Evolutionary conservation across 2,888 invertebrate species (phyloP), one percentile per base, ranked within the genome.

Genomic region (Synanthedon myopaeformis): DNA sequence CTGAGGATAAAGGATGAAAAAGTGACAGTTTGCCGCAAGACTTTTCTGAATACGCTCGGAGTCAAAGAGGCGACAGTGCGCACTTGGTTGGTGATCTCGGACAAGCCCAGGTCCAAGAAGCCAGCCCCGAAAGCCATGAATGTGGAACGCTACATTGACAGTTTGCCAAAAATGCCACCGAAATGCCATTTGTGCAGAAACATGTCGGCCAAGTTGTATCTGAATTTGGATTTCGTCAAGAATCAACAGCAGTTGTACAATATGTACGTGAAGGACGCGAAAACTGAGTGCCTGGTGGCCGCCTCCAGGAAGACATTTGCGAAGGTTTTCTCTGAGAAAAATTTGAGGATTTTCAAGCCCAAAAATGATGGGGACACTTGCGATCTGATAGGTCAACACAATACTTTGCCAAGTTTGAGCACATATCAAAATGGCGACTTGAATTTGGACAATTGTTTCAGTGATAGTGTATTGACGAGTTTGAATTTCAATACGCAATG

Each of bases 221-320:
- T 82, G 5, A 60, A 70, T 56, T 12, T 74, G 3, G 62, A 63
- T 6, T 61, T 65, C 50, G 57, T 82, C 0, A 81, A 76, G 61
- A 82, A 79, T 55, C 56, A 68, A 17, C 70, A 64, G 54, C 80
- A 82, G 13, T 48, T 82, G 0, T 82, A 79, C 50, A 71, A 65
- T 52, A 51, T 67, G 8, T 82, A 82, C 51, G 63, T 66, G 0
- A 68, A 60, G 53, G 73, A 74, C 12, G 75, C 76, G 70, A 69
- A 62, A 28, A 6, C 12, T 0, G 62, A 61, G 14, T 61, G 60
- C 0, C 12, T 65, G 0, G 54, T 12, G 0, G 70, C 79, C 0
- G 81, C 80, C 0, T 82, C 81, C 0, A 74, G 82, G 8, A 82
- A 81, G 23, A 82, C 82, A 0, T 82, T 82, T 13, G 61, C 72